phyloP scores from a whole-genome alignment of 2,888 invertebrate species.

The Cistogaster globosa region DNA sequence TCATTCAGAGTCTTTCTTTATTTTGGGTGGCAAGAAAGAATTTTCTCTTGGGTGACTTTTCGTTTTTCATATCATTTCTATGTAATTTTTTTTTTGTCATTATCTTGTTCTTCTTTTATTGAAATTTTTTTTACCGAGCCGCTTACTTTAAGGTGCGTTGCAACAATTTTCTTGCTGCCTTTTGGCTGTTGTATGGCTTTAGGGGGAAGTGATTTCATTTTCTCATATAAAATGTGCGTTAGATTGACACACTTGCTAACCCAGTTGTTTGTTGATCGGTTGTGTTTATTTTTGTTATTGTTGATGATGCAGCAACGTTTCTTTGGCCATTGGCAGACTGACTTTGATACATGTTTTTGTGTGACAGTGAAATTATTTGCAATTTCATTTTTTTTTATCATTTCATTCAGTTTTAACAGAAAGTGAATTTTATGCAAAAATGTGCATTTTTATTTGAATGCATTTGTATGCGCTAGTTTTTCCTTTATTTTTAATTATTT shows the following conservation, averaged over 20 bases:
- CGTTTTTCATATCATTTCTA: conserved; percentile 1
- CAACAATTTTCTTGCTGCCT: conserved; percentile 29
- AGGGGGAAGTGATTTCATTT: conserved; percentile 63
- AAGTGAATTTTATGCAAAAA: conserved; percentile 49
- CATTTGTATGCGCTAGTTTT: conserved; percentile 10
- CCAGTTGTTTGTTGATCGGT: conserved; percentile 49
- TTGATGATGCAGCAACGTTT: conserved; percentile 16
- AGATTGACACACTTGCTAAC: conserved; percentile 63
- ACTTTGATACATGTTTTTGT: conserved; percentile 61
- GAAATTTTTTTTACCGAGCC: conserved; percentile 32
- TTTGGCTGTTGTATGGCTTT: conserved; percentile 32
- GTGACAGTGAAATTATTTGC: conserved; percentile 64
- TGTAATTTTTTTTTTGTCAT: conserved; percentile 28
- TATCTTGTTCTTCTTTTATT: background rate
- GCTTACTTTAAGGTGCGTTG: conserved; percentile 17
- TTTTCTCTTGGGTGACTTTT: conserved; percentile 46
- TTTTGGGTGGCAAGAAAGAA: conserved; percentile 62
- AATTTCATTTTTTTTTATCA: conserved; percentile 27
- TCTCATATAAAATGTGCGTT: conserved; percentile 65
- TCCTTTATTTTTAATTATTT: conserved; percentile 3
- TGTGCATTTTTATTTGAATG: conserved; percentile 35
- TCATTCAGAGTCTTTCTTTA: conserved; percentile 1
- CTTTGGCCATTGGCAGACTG: conserved; percentile 64
- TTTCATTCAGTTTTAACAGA: conserved; percentile 48
- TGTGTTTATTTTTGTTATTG: conserved; percentile 10